Base-by-base conservation (phyloP, 1,140 invertebrate genomes). In the Helicoverpa armigera region DNA sequence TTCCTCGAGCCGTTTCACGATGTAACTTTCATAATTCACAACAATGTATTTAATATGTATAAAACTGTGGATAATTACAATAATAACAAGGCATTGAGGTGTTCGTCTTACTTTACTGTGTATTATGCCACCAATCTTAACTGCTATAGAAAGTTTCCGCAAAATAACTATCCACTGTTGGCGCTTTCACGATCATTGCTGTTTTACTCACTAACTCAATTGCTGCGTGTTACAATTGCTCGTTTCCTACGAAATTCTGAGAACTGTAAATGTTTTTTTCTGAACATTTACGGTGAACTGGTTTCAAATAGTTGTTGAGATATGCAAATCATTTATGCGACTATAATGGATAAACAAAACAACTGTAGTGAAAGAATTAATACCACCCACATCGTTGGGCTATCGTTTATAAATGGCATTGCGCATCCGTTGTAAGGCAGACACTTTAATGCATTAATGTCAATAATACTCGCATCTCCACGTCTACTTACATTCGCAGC, bases 351-450 rank as follows among this genome's bases (percentile, higher is more conserved):
- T 16, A 29, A 72, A 29, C 43, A 60, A 63, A 75, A 29, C 58
- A 12, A 76, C 85, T 89, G 82, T 80, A 89, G 79, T 88, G 83
- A 85, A 83, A 83, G 84, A 85, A 75, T 76, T 81, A 74, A 85
- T 87, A 81, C 91, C 91, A 92, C 91, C 76, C 89, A 92, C 90
- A 84, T 81, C 65, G 90, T 50, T 82, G 13, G 61, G 48, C 74
- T 80, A 84, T 85, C 85, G 89, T 90, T 92, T 91, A 90, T 89
- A 88, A 92, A 91, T 89, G 86, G 89, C 88, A 87, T 82, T 84
- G 83, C 85, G 81, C 87, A 90, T 94, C 92, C 92, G 90, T 81
- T 87, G 83, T 86, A 82, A 87, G 89, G 88, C 87, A 86, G 88
- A 86, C 88, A 91, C 86, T 90, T 88, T 86, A 86, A 90, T 90